These are phyloP conservation scores for Hylia prasina DNA, from an alignment of 2,113 vertebrate species.

Conservation along the genomic window DNA sequence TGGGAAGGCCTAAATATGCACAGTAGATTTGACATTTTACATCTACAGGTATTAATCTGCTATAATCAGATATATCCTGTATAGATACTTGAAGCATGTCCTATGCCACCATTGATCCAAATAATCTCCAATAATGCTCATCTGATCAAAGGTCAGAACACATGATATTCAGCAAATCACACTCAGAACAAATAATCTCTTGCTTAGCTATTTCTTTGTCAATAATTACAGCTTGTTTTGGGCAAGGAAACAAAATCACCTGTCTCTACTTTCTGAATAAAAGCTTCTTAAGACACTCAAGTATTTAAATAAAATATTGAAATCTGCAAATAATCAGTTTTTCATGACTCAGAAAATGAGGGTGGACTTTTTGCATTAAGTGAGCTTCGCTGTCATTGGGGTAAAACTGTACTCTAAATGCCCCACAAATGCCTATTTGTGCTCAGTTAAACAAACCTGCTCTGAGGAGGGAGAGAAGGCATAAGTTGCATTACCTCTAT, in stretches of 20 bases:
- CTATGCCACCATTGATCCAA: conserved; percentile 32
- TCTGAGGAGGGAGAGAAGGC: neutral
- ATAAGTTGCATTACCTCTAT: neutral
- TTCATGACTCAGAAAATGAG: neutral
- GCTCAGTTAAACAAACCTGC: neutral
- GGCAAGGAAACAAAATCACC: neutral
- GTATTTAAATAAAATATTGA: neutral
- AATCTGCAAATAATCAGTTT: neutral
- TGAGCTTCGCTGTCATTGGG: neutral
- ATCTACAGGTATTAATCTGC: conserved; percentile 50
- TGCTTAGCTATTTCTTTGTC: neutral
- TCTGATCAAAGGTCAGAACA: conserved; percentile 5
- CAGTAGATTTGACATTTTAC: conserved; percentile 12
- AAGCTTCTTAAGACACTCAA: neutral
- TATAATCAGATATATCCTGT: conserved; percentile 39
- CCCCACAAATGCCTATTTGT: neutral
- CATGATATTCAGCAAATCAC: neutral
- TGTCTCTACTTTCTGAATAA: neutral
- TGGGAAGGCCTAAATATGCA: neutral
- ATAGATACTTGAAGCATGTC: conserved; percentile 24
- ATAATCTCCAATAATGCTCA: conserved; percentile 17
- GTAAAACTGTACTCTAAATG: neutral
- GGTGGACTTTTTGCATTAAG: neutral
- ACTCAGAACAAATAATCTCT: conserved; percentile 1
- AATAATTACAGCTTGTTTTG: neutral